phyloP scores from a whole-genome alignment of 2,113 vertebrate genomes.

The Pteropus alecto region DNA sequence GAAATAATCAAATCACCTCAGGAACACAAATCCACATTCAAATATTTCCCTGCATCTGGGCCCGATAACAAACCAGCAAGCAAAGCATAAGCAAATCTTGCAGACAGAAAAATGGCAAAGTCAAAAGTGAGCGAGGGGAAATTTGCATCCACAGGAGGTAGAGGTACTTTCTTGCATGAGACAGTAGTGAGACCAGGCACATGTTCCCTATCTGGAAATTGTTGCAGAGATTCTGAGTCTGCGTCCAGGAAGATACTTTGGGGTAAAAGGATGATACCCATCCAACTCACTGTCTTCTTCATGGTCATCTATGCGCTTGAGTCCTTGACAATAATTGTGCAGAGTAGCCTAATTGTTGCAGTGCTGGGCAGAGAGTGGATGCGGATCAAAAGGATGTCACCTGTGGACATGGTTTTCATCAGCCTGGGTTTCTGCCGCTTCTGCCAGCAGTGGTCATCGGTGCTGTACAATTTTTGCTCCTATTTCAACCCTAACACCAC shows the following conservation, averaged over 20 bases:
- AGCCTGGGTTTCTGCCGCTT: slow-evolving; percentile 30
- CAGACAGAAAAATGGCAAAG: background rate
- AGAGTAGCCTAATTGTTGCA: background rate
- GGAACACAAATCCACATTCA: background rate
- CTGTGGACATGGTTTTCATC: slow-evolving; percentile 30
- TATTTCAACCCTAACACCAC: background rate
- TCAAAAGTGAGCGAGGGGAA: background rate
- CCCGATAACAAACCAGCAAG: background rate
- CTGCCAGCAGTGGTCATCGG: slow-evolving; percentile 1
- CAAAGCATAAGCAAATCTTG: slow-evolving; percentile 56
- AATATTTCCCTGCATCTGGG: slow-evolving; percentile 36
- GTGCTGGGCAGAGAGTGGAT: slow-evolving; percentile 41
- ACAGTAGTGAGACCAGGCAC: background rate
- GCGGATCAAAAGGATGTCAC: background rate
- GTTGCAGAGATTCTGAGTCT: background rate
- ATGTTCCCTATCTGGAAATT: background rate
- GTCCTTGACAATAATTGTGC: background rate
- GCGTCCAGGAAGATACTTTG: background rate
- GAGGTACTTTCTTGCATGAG: background rate
- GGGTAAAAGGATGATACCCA: background rate
- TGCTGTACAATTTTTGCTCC: background rate
- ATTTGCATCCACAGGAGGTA: slow-evolving; percentile 23
- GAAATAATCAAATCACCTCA: slow-evolving; percentile 47
- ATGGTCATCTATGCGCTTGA: slow-evolving; percentile 1
- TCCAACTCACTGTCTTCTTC: background rate